Evolutionary conservation across 2,797 vertebrate genomes (phyloP).

Genomic region (Labroides dimidiatus): DNA sequence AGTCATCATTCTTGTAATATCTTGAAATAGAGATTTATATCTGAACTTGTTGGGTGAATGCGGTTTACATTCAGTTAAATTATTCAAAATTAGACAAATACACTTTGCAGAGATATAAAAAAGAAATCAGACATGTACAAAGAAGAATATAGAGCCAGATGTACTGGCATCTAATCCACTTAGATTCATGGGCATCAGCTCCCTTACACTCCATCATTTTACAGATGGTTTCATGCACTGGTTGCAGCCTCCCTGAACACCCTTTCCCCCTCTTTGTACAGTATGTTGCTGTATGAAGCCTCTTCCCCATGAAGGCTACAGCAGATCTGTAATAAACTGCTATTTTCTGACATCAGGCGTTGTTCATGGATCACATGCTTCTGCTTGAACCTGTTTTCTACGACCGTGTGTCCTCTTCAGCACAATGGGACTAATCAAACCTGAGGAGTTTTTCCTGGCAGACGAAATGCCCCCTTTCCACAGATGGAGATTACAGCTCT

Average conservation of each 20-base stretch:
- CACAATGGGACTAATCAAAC: constrained; percentile 26
- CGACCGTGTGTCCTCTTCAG: constrained; percentile 16
- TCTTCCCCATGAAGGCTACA: background rate
- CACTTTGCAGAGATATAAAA: too few relatives aligned
- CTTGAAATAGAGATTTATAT: too few relatives aligned
- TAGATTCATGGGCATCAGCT: too few relatives aligned
- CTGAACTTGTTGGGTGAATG: too few relatives aligned
- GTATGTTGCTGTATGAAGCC: background rate
- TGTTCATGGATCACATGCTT: background rate
- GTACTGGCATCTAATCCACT: too few relatives aligned
- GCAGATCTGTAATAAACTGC: background rate
- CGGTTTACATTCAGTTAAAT: too few relatives aligned
- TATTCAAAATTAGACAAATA: too few relatives aligned
- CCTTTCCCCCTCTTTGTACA: background rate
- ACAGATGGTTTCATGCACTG: background rate
- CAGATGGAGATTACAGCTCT: constrained; percentile 42
- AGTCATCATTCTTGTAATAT: too few relatives aligned
- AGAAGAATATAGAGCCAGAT: too few relatives aligned
- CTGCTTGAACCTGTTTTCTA: background rate
- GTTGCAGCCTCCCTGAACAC: background rate
- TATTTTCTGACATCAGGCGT: background rate
- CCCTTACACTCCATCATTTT: background rate
- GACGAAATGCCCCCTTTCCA: constrained; percentile 20
- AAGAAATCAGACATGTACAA: too few relatives aligned
- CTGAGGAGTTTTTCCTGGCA: constrained; percentile 11